phyloP scores from a whole-genome alignment of 2,888 invertebrate genomes.

The Mamestra brassicae region DNA sequence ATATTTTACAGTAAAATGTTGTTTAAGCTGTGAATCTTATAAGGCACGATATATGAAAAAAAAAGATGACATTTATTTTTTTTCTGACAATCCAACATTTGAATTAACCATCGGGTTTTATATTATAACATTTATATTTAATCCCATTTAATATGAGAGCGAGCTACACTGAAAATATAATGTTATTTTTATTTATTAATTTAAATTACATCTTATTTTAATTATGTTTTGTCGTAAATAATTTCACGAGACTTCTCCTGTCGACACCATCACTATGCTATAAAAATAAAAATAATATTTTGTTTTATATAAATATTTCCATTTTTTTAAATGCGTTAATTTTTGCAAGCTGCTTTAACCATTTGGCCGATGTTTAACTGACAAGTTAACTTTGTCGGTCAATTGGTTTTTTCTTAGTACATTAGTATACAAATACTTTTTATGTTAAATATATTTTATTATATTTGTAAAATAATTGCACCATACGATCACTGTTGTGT shows the following conservation, averaged over 20 bases:
- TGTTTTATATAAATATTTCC: slow-evolving; percentile 20
- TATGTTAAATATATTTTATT: slow-evolving; percentile 63
- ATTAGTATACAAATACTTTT: slow-evolving; percentile 58
- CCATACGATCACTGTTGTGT: slow-evolving; percentile 70
- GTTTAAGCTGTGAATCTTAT: slow-evolving; percentile 63
- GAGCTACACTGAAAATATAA: slow-evolving; percentile 27
- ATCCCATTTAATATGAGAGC: slow-evolving; percentile 15
- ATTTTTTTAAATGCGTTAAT: slow-evolving; percentile 59
- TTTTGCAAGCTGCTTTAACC: slow-evolving; percentile 43
- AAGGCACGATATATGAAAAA: slow-evolving; percentile 65
- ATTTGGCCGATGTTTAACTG: slow-evolving; percentile 45
- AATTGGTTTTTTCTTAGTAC: slow-evolving; percentile 49
- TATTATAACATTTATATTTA: background rate
- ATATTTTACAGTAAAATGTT: slow-evolving; percentile 29
- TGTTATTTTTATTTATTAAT: slow-evolving; percentile 17
- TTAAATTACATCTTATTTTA: slow-evolving; percentile 29
- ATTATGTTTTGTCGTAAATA: slow-evolving; percentile 38
- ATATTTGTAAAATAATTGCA: slow-evolving; percentile 74
- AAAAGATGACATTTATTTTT: slow-evolving; percentile 29
- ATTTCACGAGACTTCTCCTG: slow-evolving; percentile 62
- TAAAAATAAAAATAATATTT: slow-evolving; percentile 56
- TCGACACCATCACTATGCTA: slow-evolving; percentile 66
- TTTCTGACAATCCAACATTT: slow-evolving; percentile 40
- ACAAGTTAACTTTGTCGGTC: slow-evolving; percentile 37
- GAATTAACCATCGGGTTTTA: background rate